Evolutionary conservation across 2,113 vertebrate species (phyloP).

Genomic region (Coregonus clupeaformis): DNA sequence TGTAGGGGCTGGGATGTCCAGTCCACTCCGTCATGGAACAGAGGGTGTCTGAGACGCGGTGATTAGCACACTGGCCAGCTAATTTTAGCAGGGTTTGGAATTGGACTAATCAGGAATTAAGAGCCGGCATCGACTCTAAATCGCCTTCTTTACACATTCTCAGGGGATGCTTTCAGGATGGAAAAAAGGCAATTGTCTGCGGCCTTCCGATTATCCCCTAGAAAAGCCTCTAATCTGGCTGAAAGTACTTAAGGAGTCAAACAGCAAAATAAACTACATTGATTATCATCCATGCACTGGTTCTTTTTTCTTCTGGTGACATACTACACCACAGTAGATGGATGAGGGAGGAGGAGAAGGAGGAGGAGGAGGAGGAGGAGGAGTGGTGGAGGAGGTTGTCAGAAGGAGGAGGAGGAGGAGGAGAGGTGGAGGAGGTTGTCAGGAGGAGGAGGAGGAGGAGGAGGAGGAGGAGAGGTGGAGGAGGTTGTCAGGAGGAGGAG

Average conservation of each 20-base stretch:
- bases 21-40: slow-evolving; percentile 31
- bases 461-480: no score
- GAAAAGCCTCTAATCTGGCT: slow-evolving; percentile 86
- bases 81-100: slow-evolving; percentile 80
- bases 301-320: slow-evolving; percentile 60
- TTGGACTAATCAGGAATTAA: slow-evolving; percentile 84
- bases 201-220: slow-evolving; percentile 79
- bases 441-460: neutral
- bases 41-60: slow-evolving; percentile 61
- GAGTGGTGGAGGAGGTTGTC: no score
- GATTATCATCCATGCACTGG: slow-evolving; percentile 81
- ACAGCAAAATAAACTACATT: slow-evolving; percentile 87
- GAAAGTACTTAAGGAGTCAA: slow-evolving; percentile 84
- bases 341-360: slow-evolving; percentile 11
- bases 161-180: slow-evolving; percentile 75
- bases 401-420: neutral
- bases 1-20: neutral
- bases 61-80: slow-evolving; percentile 81
- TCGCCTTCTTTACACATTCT: slow-evolving; percentile 66
- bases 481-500: no score
- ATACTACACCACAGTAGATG: slow-evolving; percentile 32
- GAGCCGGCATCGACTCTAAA: slow-evolving; percentile 78
- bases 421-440: no score
- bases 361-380: slow-evolving; percentile 22
- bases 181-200: slow-evolving; percentile 80